These are phyloP conservation scores for Micrastur ruficollis DNA, from an alignment of 2,797 vertebrate genomes.

Conservation along the genomic window DNA sequence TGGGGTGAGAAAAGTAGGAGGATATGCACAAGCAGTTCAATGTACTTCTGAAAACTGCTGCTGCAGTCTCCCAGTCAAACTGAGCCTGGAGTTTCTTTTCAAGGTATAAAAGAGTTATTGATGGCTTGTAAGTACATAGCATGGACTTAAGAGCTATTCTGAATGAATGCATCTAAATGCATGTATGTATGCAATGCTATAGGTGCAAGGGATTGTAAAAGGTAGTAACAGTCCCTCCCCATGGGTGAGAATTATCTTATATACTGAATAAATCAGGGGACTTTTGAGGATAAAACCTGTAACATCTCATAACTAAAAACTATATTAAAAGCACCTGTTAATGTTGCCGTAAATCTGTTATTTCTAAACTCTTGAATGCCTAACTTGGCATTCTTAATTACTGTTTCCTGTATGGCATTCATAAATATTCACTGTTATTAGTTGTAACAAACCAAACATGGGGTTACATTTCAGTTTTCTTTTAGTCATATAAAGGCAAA, in stretches of 20 bases:
- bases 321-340: not conserved
- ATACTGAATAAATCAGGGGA: not conserved
- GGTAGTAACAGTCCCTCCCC: not conserved
- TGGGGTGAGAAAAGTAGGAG: not conserved
- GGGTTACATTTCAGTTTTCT: not conserved
- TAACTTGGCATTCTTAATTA: not conserved
- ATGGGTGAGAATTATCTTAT: not conserved
- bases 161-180: not conserved
- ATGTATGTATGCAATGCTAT: not conserved
- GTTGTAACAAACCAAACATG: not conserved
- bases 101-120: not conserved
- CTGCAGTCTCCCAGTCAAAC: not conserved
- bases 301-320: not conserved
- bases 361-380: not conserved
- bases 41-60: not conserved
- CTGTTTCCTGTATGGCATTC: not conserved
- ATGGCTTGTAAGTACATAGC: not conserved
- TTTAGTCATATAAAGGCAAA: not conserved
- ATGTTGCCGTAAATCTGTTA: not conserved
- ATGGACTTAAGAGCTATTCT: not conserved
- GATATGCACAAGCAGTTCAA: accelerated
- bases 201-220: not conserved
- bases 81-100: not conserved
- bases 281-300: not conserved
- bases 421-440: not conserved